These are phyloP conservation scores for Hydractinia symbiolongicarpus DNA, from an alignment of 30 jellyfish, hydroid and myxozoan species.

Conservation along the genomic window DNA sequence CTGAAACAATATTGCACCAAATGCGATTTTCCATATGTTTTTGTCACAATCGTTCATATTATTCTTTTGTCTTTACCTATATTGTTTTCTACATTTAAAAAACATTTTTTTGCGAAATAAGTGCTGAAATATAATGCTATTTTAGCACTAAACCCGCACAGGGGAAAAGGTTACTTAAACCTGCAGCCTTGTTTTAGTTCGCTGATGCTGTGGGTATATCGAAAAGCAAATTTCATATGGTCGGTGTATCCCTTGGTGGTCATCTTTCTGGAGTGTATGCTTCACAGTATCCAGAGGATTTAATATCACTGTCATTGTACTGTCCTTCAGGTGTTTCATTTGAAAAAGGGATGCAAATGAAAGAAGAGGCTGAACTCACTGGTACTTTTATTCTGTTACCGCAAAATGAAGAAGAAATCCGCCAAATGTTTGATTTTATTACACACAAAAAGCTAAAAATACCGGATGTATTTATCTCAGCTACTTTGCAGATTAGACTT, in stretches of 20 bases:
- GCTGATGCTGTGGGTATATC: slow-evolving; percentile 55
- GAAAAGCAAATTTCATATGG: slow-evolving; percentile 47
- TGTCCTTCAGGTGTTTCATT: slow-evolving; percentile 69
- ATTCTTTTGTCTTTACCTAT: too few relatives aligned
- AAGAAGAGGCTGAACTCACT: slow-evolving; percentile 11
- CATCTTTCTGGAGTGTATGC: slow-evolving; percentile 63
- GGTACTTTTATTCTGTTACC: slow-evolving; percentile 50
- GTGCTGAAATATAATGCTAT: too few relatives aligned
- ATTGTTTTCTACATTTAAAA: too few relatives aligned
- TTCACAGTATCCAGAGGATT: slow-evolving; percentile 34
- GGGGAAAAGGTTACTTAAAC: too few relatives aligned
- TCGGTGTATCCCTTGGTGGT: slow-evolving; percentile 75
- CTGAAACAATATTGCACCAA: too few relatives aligned
- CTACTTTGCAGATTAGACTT: slow-evolving; percentile 49
- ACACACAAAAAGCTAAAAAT: slow-evolving; percentile 41
- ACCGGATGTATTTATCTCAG: slow-evolving; percentile 57
- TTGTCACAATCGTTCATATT: too few relatives aligned
- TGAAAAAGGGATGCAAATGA: slow-evolving; percentile 37
- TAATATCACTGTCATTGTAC: slow-evolving; percentile 34
- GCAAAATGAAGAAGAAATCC: slow-evolving; percentile 37
- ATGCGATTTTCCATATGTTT: too few relatives aligned
- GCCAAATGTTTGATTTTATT: slow-evolving; percentile 40
- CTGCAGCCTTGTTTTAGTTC: slow-evolving; percentile 34
- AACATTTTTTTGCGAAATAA: too few relatives aligned
- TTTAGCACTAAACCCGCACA: too few relatives aligned